Percentiles rank a stretch among this genome's conserved stretches.
Conservation (phyloP, 1,140 invertebrate genomes). For the Drosophila lacteicornis region DNA sequence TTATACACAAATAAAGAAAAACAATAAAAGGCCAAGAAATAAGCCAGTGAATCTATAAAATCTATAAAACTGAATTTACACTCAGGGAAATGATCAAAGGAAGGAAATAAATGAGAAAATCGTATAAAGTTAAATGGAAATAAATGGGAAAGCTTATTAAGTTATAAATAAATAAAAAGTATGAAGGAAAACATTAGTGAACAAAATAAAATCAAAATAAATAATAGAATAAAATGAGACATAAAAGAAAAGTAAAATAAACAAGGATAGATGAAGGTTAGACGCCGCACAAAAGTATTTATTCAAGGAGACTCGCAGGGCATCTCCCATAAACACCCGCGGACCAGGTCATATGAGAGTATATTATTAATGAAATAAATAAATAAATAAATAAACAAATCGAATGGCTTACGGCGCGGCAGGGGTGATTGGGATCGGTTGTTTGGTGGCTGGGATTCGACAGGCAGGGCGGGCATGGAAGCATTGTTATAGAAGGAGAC, state of each 20-base stretch:
- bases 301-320: not conserved
- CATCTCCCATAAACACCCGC: constrained; percentile 11
- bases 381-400: constrained; percentile 29
- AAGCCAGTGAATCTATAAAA: too few species aligned
- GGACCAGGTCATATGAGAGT: not conserved
- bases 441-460: constrained; percentile 57
- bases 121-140: not conserved
- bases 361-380: not conserved
- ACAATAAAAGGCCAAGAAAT: too few species aligned
- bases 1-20: too few species aligned
- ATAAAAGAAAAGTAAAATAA: constrained; percentile 1
- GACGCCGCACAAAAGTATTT: not conserved
- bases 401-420: constrained; percentile 86
- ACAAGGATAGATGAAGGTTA: not conserved
- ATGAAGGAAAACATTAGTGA: not conserved
- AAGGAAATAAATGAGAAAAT: not conserved
- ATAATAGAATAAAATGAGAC: not conserved
- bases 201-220: not conserved
- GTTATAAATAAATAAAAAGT: not conserved
- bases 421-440: constrained; percentile 87
- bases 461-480: constrained; percentile 65
- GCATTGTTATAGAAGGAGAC: constrained; percentile 44
- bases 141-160: not conserved
- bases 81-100: not conserved
- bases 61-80: too few species aligned